Evolutionary conservation across 2,888 invertebrate species (phyloP).

Genomic region (Zygothrica quintamaculata): DNA sequence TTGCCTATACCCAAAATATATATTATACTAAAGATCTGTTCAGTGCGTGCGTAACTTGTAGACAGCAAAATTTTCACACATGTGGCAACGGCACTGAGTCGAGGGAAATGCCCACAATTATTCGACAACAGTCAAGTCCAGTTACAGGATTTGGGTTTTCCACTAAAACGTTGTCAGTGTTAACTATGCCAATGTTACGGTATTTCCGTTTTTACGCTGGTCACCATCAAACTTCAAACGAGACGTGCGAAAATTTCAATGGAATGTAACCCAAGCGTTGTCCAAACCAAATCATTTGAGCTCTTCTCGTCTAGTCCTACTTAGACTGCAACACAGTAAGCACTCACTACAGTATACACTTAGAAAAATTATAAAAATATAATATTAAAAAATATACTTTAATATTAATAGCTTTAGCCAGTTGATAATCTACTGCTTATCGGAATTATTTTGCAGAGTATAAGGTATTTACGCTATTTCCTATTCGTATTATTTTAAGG

Average conservation of each 20-base stretch:
- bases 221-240: constrained; percentile 66
- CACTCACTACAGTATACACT: constrained; percentile 18
- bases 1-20: constrained; percentile 6
- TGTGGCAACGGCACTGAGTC: constrained; percentile 41
- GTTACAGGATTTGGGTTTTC: constrained; percentile 56
- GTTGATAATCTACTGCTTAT: too few species aligned
- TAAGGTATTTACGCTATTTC: too few species aligned
- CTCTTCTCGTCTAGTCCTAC: background rate
- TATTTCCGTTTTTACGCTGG: constrained; percentile 61
- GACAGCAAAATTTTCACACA: constrained; percentile 64
- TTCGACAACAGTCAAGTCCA: constrained; percentile 53
- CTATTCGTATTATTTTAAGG: too few species aligned
- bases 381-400: too few species aligned
- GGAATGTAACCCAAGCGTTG: constrained; percentile 63
- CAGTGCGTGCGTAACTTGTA: constrained; percentile 56
- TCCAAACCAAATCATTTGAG: constrained; percentile 42
- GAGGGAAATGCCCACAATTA: constrained; percentile 54
- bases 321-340: background rate
- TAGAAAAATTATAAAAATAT: constrained; percentile 3
- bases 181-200: constrained; percentile 59
- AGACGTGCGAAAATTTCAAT: constrained; percentile 67
- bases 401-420: too few species aligned
- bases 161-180: constrained; percentile 40
- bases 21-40: constrained; percentile 1
- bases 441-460: too few species aligned